Percentiles rank a stretch among this genome's conserved stretches.
These are phyloP conservation scores for Sapajus apella DNA, from an alignment of 2,113 vertebrate genomes.

Conservation along the genomic window DNA sequence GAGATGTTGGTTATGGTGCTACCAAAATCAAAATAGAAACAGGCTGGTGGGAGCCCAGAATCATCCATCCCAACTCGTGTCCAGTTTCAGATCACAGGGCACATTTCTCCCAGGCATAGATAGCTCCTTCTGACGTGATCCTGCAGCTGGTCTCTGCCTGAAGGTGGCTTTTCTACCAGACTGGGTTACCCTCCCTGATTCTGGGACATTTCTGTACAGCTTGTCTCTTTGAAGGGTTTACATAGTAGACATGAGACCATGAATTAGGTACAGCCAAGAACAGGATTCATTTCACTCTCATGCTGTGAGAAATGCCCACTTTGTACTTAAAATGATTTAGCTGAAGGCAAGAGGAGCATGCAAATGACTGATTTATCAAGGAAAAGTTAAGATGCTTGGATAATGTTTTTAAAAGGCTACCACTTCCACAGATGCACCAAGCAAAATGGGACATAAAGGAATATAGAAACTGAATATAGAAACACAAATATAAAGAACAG, in stretches of 20 bases:
- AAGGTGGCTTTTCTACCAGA: not conserved
- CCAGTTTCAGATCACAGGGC: not conserved
- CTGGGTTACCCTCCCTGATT: not conserved
- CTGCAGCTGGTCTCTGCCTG: not conserved
- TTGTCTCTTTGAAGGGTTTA: not conserved
- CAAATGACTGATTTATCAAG: not conserved
- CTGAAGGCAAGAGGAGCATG: not conserved
- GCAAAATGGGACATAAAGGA: not conserved
- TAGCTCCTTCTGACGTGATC: not conserved
- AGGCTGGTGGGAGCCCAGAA: not conserved
- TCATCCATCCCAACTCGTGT: not conserved
- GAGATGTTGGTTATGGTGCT: not conserved
- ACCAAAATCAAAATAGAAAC: not conserved
- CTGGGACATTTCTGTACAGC: not conserved
- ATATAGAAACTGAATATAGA: not conserved
- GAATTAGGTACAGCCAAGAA: not conserved
- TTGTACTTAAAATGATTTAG: not conserved
- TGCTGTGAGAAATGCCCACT: rapidly evolving
- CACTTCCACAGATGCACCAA: not conserved
- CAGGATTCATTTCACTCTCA: not conserved
- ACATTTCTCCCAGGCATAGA: not conserved
- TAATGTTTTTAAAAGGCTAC: not conserved
- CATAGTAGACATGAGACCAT: not conserved
- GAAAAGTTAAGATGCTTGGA: not conserved
- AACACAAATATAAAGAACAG: not conserved